Evolutionary conservation across 2,888 invertebrate species (phyloP), one percentile per base, ranked within the genome.

Genomic region (Xanthostigma xanthostigma): DNA sequence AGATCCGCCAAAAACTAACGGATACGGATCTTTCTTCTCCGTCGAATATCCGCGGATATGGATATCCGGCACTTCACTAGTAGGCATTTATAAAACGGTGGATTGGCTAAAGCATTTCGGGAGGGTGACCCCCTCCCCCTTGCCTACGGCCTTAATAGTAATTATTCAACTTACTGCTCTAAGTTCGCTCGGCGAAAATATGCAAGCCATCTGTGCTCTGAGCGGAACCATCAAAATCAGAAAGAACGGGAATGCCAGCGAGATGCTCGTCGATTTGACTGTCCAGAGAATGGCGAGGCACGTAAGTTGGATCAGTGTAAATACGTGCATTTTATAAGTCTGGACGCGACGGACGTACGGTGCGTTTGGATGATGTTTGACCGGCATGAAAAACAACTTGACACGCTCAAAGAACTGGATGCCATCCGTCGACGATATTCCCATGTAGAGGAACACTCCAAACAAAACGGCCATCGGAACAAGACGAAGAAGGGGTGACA

Each of bases 371-470:
- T 95, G 93, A 68, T 97, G 92, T 67, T 96, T 96, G 9, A 88
- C 88, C 0, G 96, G 96, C 80, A 93, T 91, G 62, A 96, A 82
- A 56, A 94, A 79, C 44, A 97, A 73, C 57, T 87, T 79, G 55
- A 88, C 71, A 50, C 97, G 76, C 59, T 95, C 91, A 67, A 94
- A 90, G 63, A 97, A 79, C 68, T 96, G 94, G 17, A 96, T 92
- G 51, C 94, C 94, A 58, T 84, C 86, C 58, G 93, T 85, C 6
- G 94, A 92, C 0, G 94, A 91, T 53, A 95, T 81, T 48, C 97
- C 97, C 91, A 92, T 91, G 70, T 93, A 94, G 13, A 97, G 78
- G 71, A 98, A 97, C 34, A 97, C 91, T 17, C 97, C 97, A 63
- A 96, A 92, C 17, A 98, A 75, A 46, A 95, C 93, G n/a, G 96